Percentiles rank a stretch among this genome's conserved stretches.
Conservation (phyloP, 2,888 invertebrate genomes). For the Dascillus cervinus region DNA sequence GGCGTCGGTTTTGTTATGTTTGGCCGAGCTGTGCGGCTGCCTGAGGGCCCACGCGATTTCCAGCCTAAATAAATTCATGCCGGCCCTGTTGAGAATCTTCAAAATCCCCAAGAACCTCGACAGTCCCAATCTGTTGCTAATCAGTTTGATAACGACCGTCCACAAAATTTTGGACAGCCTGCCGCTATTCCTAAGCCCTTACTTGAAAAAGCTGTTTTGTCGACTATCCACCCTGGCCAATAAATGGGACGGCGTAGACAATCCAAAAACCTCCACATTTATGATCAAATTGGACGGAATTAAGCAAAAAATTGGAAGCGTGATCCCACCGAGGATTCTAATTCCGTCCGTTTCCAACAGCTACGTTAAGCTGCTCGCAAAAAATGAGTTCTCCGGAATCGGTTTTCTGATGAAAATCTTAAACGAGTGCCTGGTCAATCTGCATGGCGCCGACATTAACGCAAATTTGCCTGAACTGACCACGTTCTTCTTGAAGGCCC, state of each 20-base stretch:
- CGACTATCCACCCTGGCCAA: slow-evolving; percentile 54
- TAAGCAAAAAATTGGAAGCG: slow-evolving; percentile 58
- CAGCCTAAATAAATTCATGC: slow-evolving; percentile 72
- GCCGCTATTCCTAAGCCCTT: slow-evolving; percentile 78
- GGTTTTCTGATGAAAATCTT: slow-evolving; percentile 69
- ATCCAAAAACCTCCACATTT: slow-evolving; percentile 47
- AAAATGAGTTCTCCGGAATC: slow-evolving; percentile 53
- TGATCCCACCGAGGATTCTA: slow-evolving; percentile 66
- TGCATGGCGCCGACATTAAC: slow-evolving; percentile 55
- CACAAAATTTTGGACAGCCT: slow-evolving; percentile 77
- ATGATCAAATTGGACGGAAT: slow-evolving; percentile 53
- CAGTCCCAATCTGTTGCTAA: slow-evolving; percentile 53
- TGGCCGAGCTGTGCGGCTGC: slow-evolving; percentile 70
- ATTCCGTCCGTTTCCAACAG: slow-evolving; percentile 65
- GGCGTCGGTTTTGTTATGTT: slow-evolving; percentile 66
- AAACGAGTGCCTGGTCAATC: slow-evolving; percentile 60
- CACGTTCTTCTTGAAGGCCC: slow-evolving; percentile 63
- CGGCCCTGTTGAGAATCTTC: slow-evolving; percentile 59
- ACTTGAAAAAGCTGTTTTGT: slow-evolving; percentile 63
- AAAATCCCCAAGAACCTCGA: slow-evolving; percentile 53
- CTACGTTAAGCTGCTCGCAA: slow-evolving; percentile 54
- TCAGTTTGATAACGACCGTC: slow-evolving; percentile 70
- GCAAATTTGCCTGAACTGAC: slow-evolving; percentile 61
- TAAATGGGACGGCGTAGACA: slow-evolving; percentile 43
- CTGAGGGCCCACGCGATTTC: slow-evolving; percentile 69